Evolutionary conservation across 1,140 invertebrate species (phyloP).

Genomic region (Coptotermes formosanus): DNA sequence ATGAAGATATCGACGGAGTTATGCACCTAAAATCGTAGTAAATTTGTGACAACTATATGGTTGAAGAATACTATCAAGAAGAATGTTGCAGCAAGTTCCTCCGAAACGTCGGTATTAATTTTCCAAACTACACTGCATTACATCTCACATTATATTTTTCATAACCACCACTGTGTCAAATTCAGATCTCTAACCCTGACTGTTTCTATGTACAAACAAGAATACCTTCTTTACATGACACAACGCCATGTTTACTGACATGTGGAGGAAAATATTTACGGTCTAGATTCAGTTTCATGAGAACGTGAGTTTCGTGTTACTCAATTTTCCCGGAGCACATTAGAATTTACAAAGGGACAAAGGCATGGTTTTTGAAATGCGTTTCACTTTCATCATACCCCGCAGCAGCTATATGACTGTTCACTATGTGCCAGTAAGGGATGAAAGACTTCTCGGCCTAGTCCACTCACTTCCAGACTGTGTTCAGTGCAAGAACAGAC

Average conservation of each 20-base stretch:
- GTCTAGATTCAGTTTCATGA: not conserved
- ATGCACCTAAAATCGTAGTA: no score
- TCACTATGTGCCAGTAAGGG: not conserved
- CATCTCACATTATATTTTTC: no score
- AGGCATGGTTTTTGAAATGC: not conserved
- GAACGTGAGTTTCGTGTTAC: not conserved
- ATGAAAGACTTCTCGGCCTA: not conserved
- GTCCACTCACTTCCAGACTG: no score
- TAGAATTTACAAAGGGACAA: not conserved
- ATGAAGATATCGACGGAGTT: no score
- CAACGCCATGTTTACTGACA: not conserved
- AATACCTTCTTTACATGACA: not conserved
- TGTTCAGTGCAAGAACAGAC: not conserved
- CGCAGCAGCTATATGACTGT: not conserved
- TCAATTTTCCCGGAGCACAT: not conserved
- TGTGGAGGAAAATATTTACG: not conserved
- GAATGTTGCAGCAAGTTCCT: no score
- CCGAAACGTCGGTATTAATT: no score
- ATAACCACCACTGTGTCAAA: no score
- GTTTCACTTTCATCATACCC: not conserved
- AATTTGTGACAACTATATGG: no score
- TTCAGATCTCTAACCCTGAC: no score
- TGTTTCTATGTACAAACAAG: not conserved
- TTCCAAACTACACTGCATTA: no score
- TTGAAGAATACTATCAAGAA: no score